phyloP scores from a whole-genome alignment of 2,797 vertebrate species.

The Chromis chromis region DNA sequence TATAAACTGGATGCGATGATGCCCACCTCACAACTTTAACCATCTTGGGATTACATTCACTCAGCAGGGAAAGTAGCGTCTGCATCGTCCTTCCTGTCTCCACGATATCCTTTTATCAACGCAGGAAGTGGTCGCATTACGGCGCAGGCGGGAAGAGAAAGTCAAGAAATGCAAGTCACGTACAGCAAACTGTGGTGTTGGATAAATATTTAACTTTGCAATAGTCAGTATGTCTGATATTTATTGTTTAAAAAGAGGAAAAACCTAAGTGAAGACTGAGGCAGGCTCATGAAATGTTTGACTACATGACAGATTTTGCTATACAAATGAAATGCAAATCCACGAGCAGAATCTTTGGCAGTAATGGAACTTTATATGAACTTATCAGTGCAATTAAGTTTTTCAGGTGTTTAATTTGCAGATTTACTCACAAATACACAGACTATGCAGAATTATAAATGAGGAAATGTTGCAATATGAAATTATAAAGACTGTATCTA shows the following conservation, averaged over 20 bases:
- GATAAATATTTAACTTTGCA: background rate
- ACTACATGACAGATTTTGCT: background rate
- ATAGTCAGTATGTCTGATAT: background rate
- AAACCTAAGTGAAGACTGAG: background rate
- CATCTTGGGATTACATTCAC: conserved; percentile 86
- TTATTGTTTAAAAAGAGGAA: background rate
- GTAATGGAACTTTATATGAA: background rate
- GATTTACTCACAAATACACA: background rate
- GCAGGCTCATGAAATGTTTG: background rate
- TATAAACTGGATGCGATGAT: background rate
- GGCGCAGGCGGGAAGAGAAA: background rate
- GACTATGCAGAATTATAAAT: background rate
- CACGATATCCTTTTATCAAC: conserved; percentile 84
- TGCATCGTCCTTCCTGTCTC: conserved; percentile 90
- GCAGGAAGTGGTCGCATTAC: background rate
- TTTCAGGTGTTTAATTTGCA: background rate
- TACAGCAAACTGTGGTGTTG: background rate
- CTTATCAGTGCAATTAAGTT: background rate
- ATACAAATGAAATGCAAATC: conserved; percentile 16
- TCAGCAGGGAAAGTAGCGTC: conserved; percentile 85
- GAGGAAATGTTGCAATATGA: background rate
- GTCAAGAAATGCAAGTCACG: background rate
- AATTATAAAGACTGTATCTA: background rate
- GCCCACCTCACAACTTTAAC: conserved; percentile 90
- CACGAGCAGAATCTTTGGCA: background rate